These are phyloP conservation scores for Chymomyza procnemis DNA, from an alignment of 2,888 invertebrate genomes.

Conservation along the genomic window DNA sequence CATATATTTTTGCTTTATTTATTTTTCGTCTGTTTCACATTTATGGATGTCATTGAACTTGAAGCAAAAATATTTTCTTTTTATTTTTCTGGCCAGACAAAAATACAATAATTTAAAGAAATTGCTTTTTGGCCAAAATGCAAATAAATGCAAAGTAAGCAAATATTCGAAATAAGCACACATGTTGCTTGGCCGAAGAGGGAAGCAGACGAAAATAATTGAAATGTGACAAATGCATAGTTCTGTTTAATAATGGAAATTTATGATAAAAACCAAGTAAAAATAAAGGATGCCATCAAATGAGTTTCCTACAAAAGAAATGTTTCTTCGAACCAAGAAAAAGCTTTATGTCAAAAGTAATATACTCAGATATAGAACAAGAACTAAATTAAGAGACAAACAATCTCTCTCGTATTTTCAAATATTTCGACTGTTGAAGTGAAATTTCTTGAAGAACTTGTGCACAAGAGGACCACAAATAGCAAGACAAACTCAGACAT, in stretches of 20 bases:
- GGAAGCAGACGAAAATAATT: conserved; percentile 20
- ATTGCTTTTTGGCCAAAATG: not conserved
- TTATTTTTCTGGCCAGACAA: not conserved
- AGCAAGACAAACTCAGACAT: not conserved
- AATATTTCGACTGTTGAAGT: not conserved
- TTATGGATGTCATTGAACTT: conserved; percentile 24
- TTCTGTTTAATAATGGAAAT: too few relatives aligned
- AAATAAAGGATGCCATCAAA: too few relatives aligned
- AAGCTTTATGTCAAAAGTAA: not conserved
- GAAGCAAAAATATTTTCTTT: conserved; percentile 3
- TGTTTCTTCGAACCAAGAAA: too few relatives aligned
- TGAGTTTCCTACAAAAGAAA: too few relatives aligned
- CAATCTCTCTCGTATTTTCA: not conserved
- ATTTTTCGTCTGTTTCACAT: not conserved
- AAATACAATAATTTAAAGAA: not conserved
- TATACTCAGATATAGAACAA: not conserved
- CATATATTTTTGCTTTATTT: not conserved
- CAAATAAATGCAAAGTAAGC: not conserved
- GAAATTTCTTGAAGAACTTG: not conserved
- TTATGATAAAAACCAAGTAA: too few relatives aligned
- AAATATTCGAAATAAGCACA: not conserved
- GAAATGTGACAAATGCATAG: conserved; percentile 16
- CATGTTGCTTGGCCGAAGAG: not conserved
- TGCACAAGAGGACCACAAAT: not conserved
- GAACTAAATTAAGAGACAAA: not conserved